These are phyloP conservation scores for Stomatorhinus ivindoensis DNA, from an alignment of 2,113 vertebrate genomes.

Conservation along the genomic window DNA sequence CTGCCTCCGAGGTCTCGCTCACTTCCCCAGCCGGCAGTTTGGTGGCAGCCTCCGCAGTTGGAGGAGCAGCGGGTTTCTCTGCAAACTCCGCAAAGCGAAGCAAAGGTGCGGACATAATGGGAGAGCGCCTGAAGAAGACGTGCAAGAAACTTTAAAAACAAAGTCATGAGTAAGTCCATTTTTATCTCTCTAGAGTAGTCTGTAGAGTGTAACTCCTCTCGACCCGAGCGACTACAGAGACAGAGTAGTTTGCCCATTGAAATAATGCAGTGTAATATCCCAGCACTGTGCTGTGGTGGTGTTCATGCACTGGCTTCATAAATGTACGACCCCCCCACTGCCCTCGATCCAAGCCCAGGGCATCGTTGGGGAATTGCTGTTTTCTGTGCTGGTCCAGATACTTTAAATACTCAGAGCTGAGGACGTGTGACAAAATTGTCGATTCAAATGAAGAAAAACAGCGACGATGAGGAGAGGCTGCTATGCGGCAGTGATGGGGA, in stretches of 20 bases:
- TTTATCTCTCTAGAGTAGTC: not conserved
- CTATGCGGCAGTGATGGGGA: not conserved
- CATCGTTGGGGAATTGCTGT: not conserved
- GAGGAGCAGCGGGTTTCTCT: not conserved
- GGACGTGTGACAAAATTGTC: not conserved
- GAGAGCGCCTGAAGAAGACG: constrained; percentile 33
- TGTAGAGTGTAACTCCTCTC: not conserved
- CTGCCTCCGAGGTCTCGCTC: constrained; percentile 35
- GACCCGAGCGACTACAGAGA: not conserved
- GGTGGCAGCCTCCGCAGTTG: not conserved
- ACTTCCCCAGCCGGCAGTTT: constrained; percentile 34
- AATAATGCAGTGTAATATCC: not conserved
- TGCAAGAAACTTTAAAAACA: constrained; percentile 32
- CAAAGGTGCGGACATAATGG: constrained; percentile 27
- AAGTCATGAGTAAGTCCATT: constrained; percentile 47
- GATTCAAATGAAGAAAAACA: not conserved
- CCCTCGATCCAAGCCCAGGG: not conserved
- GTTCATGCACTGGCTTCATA: not conserved
- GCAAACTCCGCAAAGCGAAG: not conserved
- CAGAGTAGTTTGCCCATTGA: not conserved
- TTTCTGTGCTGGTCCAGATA: not conserved
- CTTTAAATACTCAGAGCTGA: not conserved
- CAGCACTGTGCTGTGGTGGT: not conserved
- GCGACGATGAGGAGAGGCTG: not conserved
- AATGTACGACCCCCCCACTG: not conserved